phyloP scores from a whole-genome alignment of 2,888 invertebrate genomes.

The Yponomeuta malinellus region DNA sequence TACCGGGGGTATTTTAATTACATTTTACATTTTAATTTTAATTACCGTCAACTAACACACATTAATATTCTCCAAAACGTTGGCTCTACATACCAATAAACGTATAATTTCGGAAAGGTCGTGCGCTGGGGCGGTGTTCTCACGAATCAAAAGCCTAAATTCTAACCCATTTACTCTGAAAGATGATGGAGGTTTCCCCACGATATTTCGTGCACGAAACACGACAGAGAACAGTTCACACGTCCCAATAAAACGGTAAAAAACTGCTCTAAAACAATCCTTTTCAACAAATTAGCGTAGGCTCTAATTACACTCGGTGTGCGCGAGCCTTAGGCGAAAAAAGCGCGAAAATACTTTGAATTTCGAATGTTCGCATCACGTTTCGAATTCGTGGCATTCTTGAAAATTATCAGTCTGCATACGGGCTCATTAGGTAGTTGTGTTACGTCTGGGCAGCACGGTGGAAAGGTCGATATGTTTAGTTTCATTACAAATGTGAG shows the following conservation, averaged over 20 bases:
- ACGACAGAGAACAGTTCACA: slow-evolving; percentile 20
- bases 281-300: slow-evolving; percentile 19
- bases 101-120: neutral
- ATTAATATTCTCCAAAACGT: too few species aligned
- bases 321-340: slow-evolving; percentile 20
- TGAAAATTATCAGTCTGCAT: slow-evolving; percentile 11
- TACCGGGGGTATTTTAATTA: too few species aligned
- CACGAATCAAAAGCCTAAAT: slow-evolving; percentile 14
- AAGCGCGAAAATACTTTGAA: slow-evolving; percentile 24
- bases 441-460: slow-evolving; percentile 10
- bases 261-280: slow-evolving; percentile 20
- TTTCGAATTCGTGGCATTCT: slow-evolving; percentile 27
- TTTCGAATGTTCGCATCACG: slow-evolving; percentile 24
- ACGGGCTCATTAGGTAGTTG: slow-evolving; percentile 14
- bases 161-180: slow-evolving; percentile 18
- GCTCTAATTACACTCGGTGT: slow-evolving; percentile 24
- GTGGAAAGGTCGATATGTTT: slow-evolving; percentile 21
- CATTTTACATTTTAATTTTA: too few species aligned
- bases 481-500: slow-evolving; percentile 20
- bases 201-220: slow-evolving; percentile 23
- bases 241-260: slow-evolving; percentile 14
- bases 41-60: too few species aligned
- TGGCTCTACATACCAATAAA: neutral
- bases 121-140: slow-evolving; percentile 5
- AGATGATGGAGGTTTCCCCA: slow-evolving; percentile 20